Base-by-base conservation (phyloP, 2,113 vertebrate genomes). In the Spea multiplicata region DNA sequence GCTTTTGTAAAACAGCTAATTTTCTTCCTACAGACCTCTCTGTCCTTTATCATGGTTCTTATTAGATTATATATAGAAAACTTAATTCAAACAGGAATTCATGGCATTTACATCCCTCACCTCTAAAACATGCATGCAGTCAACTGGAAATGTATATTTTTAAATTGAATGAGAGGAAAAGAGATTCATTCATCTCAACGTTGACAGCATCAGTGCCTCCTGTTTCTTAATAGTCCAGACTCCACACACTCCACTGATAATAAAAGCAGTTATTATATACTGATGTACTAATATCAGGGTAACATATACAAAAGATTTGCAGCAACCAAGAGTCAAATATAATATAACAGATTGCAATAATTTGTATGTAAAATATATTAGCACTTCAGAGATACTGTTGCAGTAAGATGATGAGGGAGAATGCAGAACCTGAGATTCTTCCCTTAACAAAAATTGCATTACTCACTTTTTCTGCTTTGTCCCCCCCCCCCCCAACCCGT, bases 81-180 rank as follows among this genome's bases (percentile, higher is more conserved):
- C 75, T 77, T 62, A 77, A 77, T 77, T 70, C 75, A 70, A 69
- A 77, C 75, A 77, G 70, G 75, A 71, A 77, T 70, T 66, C 75
- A 71, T 77, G 75, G 66, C 75, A 77, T 77, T 77, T 77, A 77
- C 75, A 77, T 77, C 45, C 55, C 46, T 70, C 66, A 77, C 75
- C 75, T 77, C 75, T 77, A 70, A 77, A 68, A 77, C 68, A 77
- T 77, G 75, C 55, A 70, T 50, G 66, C 75, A 77, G 75, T 77
- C 66, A 70, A 70, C 66, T 77, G 75, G 75, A 77, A 77, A 71
- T 77, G 46, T 77, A 77, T 70, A 71, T 70, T 77, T 76, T 77
- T 46, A 77, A 77, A 77, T 30, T 77, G 75, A 77, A 70, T 67
- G 74, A 67, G 46, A 17, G 50, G 62, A 77, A 77, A 61, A 77